phyloP scores from a whole-genome alignment of 2,113 vertebrate species.

The Deroptyus accipitrinus region DNA sequence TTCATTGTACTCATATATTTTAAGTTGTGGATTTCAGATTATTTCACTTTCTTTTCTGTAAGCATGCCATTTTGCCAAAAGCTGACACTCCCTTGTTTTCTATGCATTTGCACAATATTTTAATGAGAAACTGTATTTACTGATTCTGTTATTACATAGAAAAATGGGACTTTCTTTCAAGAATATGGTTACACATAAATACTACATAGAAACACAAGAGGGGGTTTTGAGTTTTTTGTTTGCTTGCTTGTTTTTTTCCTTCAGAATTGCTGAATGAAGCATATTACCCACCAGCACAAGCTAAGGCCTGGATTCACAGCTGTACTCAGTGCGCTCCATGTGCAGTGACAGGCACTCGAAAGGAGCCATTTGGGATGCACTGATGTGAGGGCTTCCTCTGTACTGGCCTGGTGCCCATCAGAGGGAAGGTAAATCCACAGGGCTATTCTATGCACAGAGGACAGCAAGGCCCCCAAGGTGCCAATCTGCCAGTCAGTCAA shows the following conservation, averaged over 20 bases:
- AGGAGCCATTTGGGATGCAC: neutral
- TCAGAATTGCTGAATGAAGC: neutral
- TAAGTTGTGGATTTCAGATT: neutral
- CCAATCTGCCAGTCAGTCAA: slow-evolving; percentile 4
- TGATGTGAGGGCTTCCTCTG: neutral
- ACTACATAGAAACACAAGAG: slow-evolving; percentile 3
- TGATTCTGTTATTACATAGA: neutral
- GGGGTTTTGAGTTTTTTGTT: neutral
- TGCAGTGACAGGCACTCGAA: fast-evolving
- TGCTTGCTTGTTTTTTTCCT: neutral
- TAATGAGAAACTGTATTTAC: slow-evolving; percentile 17
- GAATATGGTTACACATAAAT: slow-evolving; percentile 14
- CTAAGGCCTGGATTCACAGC: neutral
- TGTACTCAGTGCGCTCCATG: neutral
- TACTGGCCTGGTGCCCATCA: neutral
- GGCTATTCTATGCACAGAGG: neutral
- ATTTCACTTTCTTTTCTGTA: neutral
- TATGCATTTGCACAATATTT: neutral
- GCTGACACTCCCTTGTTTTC: slow-evolving; percentile 1
- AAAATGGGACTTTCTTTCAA: slow-evolving; percentile 11
- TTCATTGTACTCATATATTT: neutral
- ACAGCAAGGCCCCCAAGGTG: neutral
- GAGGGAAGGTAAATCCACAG: neutral
- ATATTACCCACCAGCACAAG: neutral
- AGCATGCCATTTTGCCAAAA: neutral